These are phyloP conservation scores for Pandemis corylana DNA, from an alignment of 2,888 invertebrate genomes.

Conservation along the genomic window DNA sequence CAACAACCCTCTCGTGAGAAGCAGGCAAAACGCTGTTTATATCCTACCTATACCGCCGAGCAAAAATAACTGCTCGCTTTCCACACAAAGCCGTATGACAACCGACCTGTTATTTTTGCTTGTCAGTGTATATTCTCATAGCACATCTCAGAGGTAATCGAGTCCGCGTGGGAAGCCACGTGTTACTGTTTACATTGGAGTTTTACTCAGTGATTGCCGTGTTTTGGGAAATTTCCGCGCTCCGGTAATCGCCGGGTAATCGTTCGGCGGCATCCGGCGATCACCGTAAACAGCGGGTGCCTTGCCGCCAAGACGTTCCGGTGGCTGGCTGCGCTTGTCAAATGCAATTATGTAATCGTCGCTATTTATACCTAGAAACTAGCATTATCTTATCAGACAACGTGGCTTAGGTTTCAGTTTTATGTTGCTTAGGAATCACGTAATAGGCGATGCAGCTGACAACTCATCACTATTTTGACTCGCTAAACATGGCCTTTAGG, in stretches of 20 bases:
- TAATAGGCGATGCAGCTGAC: too few species aligned
- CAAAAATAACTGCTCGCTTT: too few species aligned
- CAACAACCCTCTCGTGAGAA: too few species aligned
- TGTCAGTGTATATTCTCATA: neutral
- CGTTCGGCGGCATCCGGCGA: conserved; percentile 28
- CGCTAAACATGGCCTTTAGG: too few species aligned
- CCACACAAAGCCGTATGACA: too few species aligned
- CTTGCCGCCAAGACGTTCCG: conserved; percentile 22
- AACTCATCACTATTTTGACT: too few species aligned
- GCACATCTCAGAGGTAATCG: neutral
- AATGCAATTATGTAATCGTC: neutral
- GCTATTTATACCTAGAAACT: neutral
- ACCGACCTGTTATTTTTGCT: too few species aligned
- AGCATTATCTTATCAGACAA: neutral
- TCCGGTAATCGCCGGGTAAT: conserved; percentile 15
- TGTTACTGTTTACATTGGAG: neutral
- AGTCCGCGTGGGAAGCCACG: neutral
- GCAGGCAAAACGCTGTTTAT: too few species aligned
- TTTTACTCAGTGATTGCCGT: neutral
- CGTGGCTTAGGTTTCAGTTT: neutral
- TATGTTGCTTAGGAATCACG: too few species aligned
- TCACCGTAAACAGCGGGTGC: conserved; percentile 33
- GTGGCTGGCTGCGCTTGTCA: conserved; percentile 21
- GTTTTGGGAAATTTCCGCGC: conserved; percentile 28
- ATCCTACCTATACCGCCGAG: too few species aligned